A percentile compares a stretch with the other conserved stretches of the same genome.
Evolutionary conservation across 2,797 vertebrate genomes (phyloP).

Genomic region (Poliocrania exsul): DNA sequence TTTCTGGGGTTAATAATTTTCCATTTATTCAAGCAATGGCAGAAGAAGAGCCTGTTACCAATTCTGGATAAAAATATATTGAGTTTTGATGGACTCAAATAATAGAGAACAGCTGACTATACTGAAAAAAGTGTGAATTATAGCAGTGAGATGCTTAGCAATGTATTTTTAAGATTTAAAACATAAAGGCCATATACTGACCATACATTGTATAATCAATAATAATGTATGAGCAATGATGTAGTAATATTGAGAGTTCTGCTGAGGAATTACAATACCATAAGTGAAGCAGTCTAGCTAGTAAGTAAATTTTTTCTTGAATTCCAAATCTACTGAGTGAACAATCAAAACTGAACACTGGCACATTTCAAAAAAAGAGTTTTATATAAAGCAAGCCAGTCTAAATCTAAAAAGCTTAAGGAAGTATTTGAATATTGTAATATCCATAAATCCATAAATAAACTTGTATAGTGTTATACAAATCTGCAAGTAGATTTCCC

Average conservation of each 20-base stretch:
- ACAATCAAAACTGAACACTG: background rate
- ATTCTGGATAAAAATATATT: conserved; percentile 1
- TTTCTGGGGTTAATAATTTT: background rate
- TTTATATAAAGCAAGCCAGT: background rate
- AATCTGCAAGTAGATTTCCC: background rate
- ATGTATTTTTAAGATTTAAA: conserved; percentile 6
- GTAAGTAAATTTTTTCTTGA: background rate
- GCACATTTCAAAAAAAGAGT: background rate
- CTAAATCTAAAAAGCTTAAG: background rate
- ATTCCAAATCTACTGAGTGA: background rate
- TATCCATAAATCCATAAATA: background rate
- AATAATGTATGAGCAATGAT: background rate
- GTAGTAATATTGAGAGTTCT: background rate
- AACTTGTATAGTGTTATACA: background rate
- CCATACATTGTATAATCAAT: background rate
- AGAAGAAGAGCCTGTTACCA: background rate
- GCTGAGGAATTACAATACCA: background rate
- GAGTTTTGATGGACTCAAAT: background rate
- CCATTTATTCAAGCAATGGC: background rate
- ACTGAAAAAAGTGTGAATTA: background rate
- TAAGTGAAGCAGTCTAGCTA: background rate
- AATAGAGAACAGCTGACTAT: background rate
- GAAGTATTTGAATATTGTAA: background rate
- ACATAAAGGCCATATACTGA: background rate
- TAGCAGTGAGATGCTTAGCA: background rate